These are phyloP conservation scores for Medauroidea extradentata DNA, from an alignment of 1,140 invertebrate species.

Conservation along the genomic window DNA sequence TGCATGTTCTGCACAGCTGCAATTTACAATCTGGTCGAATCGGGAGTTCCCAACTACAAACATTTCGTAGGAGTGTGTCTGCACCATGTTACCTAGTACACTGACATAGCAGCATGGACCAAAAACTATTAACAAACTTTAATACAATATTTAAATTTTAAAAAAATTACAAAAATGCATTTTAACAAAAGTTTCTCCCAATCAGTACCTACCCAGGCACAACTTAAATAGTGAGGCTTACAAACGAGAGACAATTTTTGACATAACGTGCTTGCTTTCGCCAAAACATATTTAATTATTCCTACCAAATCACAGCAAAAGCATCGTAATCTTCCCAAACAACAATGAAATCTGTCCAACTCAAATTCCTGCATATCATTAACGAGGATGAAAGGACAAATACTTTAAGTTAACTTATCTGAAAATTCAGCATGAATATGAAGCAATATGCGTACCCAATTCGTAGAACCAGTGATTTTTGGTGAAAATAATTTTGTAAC, in stretches of 20 bases:
- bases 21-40: not conserved
- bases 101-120: conserved; percentile 38
- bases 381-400: too few relatives aligned
- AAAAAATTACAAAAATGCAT: not conserved
- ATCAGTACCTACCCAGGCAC: not conserved
- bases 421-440: too few relatives aligned
- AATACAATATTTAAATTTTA: not conserved
- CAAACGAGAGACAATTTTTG: not conserved
- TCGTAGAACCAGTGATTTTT: too few relatives aligned
- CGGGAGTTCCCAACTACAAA: conserved; percentile 47
- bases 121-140: not conserved
- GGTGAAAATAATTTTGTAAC: too few relatives aligned
- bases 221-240: not conserved
- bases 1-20: not conserved
- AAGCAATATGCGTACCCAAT: too few relatives aligned
- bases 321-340: too few relatives aligned
- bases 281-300: too few relatives aligned
- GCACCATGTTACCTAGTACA: conserved; percentile 50
- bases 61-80: conserved; percentile 51
- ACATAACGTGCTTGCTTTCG: too few relatives aligned
- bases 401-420: too few relatives aligned
- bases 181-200: not conserved
- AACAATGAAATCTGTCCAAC: too few relatives aligned
- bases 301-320: too few relatives aligned
- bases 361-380: too few relatives aligned